phyloP scores from a whole-genome alignment of 1,140 invertebrate species.

The Oryctes rhinoceros region DNA sequence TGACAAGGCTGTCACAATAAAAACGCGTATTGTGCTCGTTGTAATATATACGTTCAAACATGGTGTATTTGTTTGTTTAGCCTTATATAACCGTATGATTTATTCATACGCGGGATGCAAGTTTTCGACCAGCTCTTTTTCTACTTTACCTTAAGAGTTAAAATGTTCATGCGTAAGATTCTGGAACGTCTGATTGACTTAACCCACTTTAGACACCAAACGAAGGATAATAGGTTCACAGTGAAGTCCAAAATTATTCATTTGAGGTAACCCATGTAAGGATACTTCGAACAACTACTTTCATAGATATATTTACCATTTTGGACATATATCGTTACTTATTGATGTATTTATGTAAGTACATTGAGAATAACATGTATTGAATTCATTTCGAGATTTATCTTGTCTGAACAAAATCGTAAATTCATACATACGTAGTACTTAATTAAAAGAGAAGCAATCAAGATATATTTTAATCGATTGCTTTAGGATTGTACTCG shows the following conservation, averaged over 20 bases:
- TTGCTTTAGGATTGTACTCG: slow-evolving; percentile 6
- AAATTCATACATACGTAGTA: background rate
- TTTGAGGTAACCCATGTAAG: too few species aligned
- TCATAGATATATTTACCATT: too few species aligned
- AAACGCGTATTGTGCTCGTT: slow-evolving; percentile 8
- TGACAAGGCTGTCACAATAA: slow-evolving; percentile 16
- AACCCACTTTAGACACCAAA: background rate
- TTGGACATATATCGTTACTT: too few species aligned
- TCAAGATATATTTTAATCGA: slow-evolving; percentile 10
- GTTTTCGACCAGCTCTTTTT: background rate
- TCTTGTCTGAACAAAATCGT: background rate
- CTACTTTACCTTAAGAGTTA: background rate
- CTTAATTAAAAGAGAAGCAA: slow-evolving; percentile 19
- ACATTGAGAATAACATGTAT: too few species aligned
- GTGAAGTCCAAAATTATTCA: too few species aligned
- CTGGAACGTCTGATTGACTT: background rate
- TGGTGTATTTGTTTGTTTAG: slow-evolving; percentile 25
- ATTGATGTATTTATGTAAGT: too few species aligned
- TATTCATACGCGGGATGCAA: slow-evolving; percentile 22
- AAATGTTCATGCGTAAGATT: background rate
- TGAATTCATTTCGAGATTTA: too few species aligned
- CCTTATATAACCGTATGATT: slow-evolving; percentile 33
- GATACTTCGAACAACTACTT: too few species aligned
- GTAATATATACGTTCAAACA: background rate
- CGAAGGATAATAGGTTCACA: background rate